Percentiles rank a stretch among this genome's conserved stretches.
phyloP scores from a whole-genome alignment of 2,797 vertebrate genomes.

The Chelonia mydas region DNA sequence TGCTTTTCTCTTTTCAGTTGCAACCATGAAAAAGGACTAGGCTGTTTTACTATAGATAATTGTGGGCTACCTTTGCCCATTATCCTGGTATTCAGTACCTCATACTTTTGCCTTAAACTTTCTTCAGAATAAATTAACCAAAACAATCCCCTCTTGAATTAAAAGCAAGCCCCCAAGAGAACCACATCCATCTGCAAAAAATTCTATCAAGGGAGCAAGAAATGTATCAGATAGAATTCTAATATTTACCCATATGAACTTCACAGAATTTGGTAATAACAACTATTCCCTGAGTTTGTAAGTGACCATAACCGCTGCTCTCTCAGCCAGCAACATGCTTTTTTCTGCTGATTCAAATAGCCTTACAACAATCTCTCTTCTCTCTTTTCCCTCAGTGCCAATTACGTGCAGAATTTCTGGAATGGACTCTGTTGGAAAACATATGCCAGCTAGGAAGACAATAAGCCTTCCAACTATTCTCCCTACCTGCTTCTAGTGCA shows the following conservation, averaged over 20 bases:
- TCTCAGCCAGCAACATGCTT: background rate
- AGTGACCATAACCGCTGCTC: background rate
- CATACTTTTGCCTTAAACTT: background rate
- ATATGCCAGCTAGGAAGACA: slow-evolving; percentile 13
- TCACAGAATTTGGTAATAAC: background rate
- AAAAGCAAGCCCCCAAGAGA: background rate
- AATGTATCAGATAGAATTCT: background rate
- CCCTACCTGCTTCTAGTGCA: background rate
- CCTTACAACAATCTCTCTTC: slow-evolving; percentile 31
- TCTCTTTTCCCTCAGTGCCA: slow-evolving; percentile 50
- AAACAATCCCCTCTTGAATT: background rate
- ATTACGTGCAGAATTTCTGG: slow-evolving; percentile 52
- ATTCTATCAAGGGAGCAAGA: background rate
- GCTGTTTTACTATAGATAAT: background rate
- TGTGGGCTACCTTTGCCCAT: background rate
- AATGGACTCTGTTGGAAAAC: slow-evolving; percentile 9
- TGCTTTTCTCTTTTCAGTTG: background rate
- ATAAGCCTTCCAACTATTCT: slow-evolving; percentile 3
- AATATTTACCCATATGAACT: background rate
- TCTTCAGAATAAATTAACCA: background rate
- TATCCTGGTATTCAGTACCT: background rate
- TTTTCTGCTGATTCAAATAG: slow-evolving; percentile 26
- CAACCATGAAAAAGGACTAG: background rate
- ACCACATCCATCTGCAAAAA: background rate
- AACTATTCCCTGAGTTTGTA: background rate